Evolutionary conservation across 2,113 vertebrate genomes (phyloP).

Genomic region (Psittacus erithacus): DNA sequence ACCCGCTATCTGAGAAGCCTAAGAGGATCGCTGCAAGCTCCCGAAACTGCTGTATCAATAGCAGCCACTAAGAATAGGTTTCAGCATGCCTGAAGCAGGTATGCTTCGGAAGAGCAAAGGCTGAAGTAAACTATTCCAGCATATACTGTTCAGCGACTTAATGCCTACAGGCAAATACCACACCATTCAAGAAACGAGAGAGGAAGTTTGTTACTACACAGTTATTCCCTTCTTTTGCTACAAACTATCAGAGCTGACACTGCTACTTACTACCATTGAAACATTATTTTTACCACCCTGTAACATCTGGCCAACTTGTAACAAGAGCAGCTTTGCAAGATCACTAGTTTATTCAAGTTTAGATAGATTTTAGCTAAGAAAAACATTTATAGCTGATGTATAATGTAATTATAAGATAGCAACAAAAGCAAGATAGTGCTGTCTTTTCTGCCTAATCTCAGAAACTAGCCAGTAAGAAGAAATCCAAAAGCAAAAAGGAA

Average conservation of each 20-base stretch:
- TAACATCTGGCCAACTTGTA: neutral
- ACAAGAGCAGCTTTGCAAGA: neutral
- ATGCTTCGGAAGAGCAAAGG: neutral
- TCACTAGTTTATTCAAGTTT: neutral
- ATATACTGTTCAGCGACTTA: neutral
- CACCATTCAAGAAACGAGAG: neutral
- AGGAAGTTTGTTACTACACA: neutral
- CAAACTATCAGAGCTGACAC: neutral
- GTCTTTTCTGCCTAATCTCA: neutral
- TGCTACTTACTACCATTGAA: neutral
- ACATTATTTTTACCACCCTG: neutral
- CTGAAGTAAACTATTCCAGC: neutral
- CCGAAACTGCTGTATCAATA: neutral
- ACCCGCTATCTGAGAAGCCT: neutral
- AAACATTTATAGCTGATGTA: neutral
- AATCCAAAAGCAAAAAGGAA: neutral
- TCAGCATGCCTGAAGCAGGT: neutral
- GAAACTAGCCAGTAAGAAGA: neutral
- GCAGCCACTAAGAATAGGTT: neutral
- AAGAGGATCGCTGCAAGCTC: neutral
- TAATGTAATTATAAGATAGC: neutral
- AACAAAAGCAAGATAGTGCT: neutral
- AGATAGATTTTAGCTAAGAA: neutral
- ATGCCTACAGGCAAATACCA: slow-evolving; percentile 10
- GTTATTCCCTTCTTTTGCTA: neutral